Evolutionary conservation across 1,140 invertebrate genomes (phyloP), one percentile per base, ranked within the genome.

Genomic region (Onthophagus taurus): DNA sequence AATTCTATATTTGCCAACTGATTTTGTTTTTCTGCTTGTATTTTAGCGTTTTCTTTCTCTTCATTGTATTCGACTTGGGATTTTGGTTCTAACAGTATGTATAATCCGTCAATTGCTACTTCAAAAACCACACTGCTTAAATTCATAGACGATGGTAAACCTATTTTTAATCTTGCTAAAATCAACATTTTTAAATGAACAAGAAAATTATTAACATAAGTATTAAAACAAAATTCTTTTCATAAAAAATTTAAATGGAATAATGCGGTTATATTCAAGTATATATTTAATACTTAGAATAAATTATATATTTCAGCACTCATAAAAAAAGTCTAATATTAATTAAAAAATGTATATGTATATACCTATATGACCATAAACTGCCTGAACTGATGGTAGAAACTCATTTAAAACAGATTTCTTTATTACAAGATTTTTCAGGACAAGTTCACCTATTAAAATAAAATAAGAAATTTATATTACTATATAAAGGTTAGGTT

Each of bases 61-160:
- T 76, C 73, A 74, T 96, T 81, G 70, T 97, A 99, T 50, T 76
- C 75, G 14, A 95, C 76, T 61, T 85, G 85, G 60, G 81, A 78
- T 52, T 89, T 89, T 13, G 96, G 96, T 41, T 91, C 81, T 8
- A 90, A 78, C 19, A 99, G 69, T 34, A 95, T 66, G 69, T 89
- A 90, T 11, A 98, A 69, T 50, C 89, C 81, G 63, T 96, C 89
- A 24, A 99, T 71, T 31, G 80, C 75, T 0, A 86, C 88, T 57
- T 94, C 80, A 20, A 96, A 90, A 26, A 92, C 87, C 21, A 89
- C 81, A 48, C 81, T 87, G 72, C 97, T 98, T 31, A 98, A 69
- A 72, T 95, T 94, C 63, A 92, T 96, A n/a, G n/a, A n/a, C 89
- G 94, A 98, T 48, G 95, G 95, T 65, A 99, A 97, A 72, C 97